Evolutionary conservation across 2,113 vertebrate genomes (phyloP).

Genomic region (Pomatostomus ruficeps): DNA sequence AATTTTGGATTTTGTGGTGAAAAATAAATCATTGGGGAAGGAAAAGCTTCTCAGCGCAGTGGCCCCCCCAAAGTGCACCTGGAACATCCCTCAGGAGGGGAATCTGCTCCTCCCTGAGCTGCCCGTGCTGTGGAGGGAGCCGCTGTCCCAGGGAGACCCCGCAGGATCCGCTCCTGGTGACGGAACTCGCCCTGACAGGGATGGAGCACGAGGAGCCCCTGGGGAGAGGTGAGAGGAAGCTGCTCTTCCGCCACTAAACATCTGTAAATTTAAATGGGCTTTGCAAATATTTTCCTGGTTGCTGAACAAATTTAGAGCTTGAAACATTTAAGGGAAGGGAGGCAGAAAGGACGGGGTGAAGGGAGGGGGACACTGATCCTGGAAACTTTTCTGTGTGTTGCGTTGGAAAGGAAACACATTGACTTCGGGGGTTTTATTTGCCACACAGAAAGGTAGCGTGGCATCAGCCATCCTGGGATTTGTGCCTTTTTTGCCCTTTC

Average conservation of each 20-base stretch:
- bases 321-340: neutral
- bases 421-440: neutral
- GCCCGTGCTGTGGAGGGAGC: accelerated
- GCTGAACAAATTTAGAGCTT: neutral
- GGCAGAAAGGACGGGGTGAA: neutral
- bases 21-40: neutral
- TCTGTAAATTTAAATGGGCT: neutral
- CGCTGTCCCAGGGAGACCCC: neutral
- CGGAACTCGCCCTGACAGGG: neutral
- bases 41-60: neutral
- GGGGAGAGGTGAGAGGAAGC: neutral
- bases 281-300: neutral
- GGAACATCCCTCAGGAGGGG: neutral
- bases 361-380: neutral
- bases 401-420: constrained; percentile 24
- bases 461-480: neutral
- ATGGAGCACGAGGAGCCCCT: neutral
- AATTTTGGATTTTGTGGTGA: neutral
- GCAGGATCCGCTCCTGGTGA: neutral
- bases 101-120: neutral
- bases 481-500: neutral
- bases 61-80: neutral
- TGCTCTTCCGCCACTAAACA: neutral
- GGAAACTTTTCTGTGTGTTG: neutral
- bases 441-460: neutral